Conservation (phyloP, 2,888 invertebrate genomes). For the Disparrhopalites patrizii region DNA sequence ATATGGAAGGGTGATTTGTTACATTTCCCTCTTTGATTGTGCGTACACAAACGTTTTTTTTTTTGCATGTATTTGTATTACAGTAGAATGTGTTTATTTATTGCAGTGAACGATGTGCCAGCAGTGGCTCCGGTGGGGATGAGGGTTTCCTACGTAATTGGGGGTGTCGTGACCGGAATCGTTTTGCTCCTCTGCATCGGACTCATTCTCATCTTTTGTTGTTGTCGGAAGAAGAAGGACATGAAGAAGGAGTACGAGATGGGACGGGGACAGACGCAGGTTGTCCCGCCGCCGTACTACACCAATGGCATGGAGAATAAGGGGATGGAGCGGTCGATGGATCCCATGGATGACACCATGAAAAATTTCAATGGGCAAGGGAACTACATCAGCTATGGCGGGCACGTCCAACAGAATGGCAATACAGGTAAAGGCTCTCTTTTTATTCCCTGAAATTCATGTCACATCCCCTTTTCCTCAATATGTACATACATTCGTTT, state of each 20-base stretch:
- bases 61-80: too few species aligned
- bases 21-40: too few species aligned
- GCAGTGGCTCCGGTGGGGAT: slow-evolving; percentile 57
- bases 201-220: slow-evolving; percentile 75
- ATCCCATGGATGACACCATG: slow-evolving; percentile 70
- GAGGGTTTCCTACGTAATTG: slow-evolving; percentile 44
- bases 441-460: too few species aligned
- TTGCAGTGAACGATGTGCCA: slow-evolving; percentile 52
- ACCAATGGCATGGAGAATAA: slow-evolving; percentile 84
- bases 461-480: too few species aligned
- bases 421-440: slow-evolving; percentile 70
- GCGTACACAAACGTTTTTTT: too few species aligned
- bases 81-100: slow-evolving; percentile 48
- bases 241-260: slow-evolving; percentile 89
- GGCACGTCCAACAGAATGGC: slow-evolving; percentile 57
- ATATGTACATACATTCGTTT: too few species aligned
- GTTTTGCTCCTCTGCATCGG: slow-evolving; percentile 74
- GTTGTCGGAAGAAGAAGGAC: slow-evolving; percentile 74
- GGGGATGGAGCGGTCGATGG: slow-evolving; percentile 83
- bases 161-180: slow-evolving; percentile 70
- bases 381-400: slow-evolving; percentile 62
- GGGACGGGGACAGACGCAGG: slow-evolving; percentile 62
- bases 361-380: slow-evolving; percentile 70
- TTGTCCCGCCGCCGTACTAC: slow-evolving; percentile 85
- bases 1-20: too few species aligned